These are phyloP conservation scores for Acleris sparsana DNA, from an alignment of 2,888 invertebrate genomes.

Conservation along the genomic window DNA sequence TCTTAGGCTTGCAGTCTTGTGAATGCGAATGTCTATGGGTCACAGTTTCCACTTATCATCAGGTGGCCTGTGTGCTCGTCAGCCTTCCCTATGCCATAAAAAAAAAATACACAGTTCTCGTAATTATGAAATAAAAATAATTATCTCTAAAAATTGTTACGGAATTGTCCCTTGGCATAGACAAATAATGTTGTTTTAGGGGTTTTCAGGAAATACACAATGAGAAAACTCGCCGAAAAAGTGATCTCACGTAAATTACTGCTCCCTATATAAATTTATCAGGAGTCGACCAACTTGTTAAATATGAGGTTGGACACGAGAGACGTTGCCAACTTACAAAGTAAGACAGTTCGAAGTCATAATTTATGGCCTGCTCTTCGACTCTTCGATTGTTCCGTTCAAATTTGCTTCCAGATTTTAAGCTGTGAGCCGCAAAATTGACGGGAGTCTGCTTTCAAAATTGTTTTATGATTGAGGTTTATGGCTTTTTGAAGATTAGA, in stretches of 20 bases:
- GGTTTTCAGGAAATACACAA: not conserved
- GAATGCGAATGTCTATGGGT: no score
- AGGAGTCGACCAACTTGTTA: conserved; percentile 36
- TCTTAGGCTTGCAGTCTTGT: no score
- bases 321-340: conserved; percentile 41
- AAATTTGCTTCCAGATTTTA: conserved; percentile 38
- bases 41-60: no score
- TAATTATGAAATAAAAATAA: no score
- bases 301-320: conserved; percentile 41
- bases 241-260: conserved; percentile 28
- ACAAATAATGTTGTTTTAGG: no score
- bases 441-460: conserved; percentile 20
- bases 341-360: conserved; percentile 39
- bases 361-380: conserved; percentile 39
- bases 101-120: no score
- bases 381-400: conserved; percentile 37
- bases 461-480: conserved; percentile 17
- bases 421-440: conserved; percentile 23
- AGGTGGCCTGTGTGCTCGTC: no score
- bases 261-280: conserved; percentile 32
- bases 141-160: no score
- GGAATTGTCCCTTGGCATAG: no score
- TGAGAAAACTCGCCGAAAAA: conserved; percentile 22
- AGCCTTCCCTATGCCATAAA: no score
- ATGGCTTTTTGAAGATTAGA: conserved; percentile 11